Base-by-base conservation (phyloP, 35 echinoderm and acorn worm genomes). In the Heliocidaris erythrogramma region DNA sequence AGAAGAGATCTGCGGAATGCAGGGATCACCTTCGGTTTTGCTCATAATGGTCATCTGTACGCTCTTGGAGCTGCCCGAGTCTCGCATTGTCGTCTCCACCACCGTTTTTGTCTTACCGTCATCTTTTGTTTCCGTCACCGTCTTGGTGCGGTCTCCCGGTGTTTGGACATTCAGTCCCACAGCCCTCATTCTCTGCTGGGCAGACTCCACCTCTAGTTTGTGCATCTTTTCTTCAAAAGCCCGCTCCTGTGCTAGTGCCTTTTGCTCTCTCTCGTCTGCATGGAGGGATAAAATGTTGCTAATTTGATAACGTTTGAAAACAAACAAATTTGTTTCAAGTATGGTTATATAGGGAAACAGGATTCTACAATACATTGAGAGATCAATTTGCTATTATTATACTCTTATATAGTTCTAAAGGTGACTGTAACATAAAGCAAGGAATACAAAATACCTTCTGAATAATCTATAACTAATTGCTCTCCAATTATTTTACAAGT, bases 101-200 rank as follows among this genome's bases (percentile, higher is more conserved):
- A n/a, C 13, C 4, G 91, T 92, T 92, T 92, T 92, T 48, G 91
- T 92, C 91, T 92, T 92, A 92, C 91, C 91, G 30, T 92, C 91
- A 48, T 59, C 49, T 59, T 32, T 48, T 48, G 47, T 59, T 48
- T 92, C 50, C 16, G 49, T 59, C 48, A 59, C 50, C 49, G 91
- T 92, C 91, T 92, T 49, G 48, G 48, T 52, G 9, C 48, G 10
- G 18, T 30, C 30, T 14, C 21, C 48, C 32, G 91, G 48, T 30
- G 48, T 92, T 32, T 50, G 29, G 91, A 92, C 91, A 29, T 52
- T 92, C 27, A 92, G 91, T 49, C 91, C 91, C 48, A 92, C 91
- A 30, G 91, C 91, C 91, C 48, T 92, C 48, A 49, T 52, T 59
- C 91, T 49, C 48, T 92, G 48, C 49, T 92, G 47, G 13, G 91